phyloP scores from a whole-genome alignment of 2,113 vertebrate genomes.

The Anoura caudifer region DNA sequence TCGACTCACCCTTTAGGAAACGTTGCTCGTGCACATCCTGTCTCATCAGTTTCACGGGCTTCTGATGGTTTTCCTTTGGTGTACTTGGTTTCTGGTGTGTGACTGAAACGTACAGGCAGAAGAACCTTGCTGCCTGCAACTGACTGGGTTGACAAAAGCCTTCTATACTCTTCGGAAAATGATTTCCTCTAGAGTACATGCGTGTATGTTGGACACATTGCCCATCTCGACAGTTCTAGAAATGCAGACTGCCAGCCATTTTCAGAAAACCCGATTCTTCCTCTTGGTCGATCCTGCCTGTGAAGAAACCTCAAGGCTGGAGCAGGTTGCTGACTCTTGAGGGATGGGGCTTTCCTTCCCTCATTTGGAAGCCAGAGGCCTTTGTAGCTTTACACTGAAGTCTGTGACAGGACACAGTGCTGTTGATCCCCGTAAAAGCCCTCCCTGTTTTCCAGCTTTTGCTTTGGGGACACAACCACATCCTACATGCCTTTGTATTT shows the following conservation, averaged over 20 bases:
- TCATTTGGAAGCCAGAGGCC: not conserved
- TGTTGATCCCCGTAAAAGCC: not conserved
- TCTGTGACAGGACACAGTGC: not conserved
- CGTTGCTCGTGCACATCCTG: not conserved
- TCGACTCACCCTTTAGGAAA: not conserved
- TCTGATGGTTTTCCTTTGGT: not conserved
- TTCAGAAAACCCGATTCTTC: not conserved
- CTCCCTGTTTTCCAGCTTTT: not conserved
- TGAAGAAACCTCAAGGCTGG: not conserved
- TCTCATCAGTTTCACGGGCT: not conserved
- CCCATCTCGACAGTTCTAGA: not conserved
- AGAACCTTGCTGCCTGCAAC: not conserved
- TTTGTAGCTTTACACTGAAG: not conserved
- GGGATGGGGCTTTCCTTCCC: not conserved
- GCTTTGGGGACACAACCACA: not conserved
- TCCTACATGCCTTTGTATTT: not conserved
- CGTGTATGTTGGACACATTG: not conserved
- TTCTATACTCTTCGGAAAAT: not conserved
- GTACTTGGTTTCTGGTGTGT: not conserved
- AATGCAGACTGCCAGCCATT: conserved; percentile 1
- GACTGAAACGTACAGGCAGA: not conserved
- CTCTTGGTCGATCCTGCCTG: not conserved
- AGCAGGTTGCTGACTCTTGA: not conserved
- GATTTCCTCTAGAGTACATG: not conserved
- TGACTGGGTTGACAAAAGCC: not conserved